phyloP scores from a whole-genome alignment of 2,888 invertebrate species.

The Rotaria socialis region DNA sequence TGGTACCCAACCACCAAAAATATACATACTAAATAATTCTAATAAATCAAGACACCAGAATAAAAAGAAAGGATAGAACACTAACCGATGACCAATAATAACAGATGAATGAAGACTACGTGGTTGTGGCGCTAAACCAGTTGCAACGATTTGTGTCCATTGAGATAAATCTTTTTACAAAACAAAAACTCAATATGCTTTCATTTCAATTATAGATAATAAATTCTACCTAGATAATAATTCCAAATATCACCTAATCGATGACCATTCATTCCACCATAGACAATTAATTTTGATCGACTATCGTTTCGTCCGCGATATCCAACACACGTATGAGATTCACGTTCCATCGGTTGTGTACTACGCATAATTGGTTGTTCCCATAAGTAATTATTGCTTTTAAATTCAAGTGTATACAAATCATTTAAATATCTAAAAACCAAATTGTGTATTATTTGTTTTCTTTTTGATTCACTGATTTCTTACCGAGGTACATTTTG shows the following conservation, averaged over 20 bases:
- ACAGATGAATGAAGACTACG: slow-evolving; percentile 93
- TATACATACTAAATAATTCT: slow-evolving; percentile 75
- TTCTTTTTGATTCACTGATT: not conserved
- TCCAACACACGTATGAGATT: slow-evolving; percentile 91
- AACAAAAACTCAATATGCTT: too few relatives aligned
- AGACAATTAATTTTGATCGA: slow-evolving; percentile 81
- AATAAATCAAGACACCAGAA: not conserved
- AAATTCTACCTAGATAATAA: slow-evolving; percentile 70
- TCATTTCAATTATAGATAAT: too few relatives aligned
- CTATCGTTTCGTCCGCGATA: slow-evolving; percentile 73
- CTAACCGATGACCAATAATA: slow-evolving; percentile 68
- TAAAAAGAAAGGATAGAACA: not conserved
- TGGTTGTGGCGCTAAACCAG: slow-evolving; percentile 74
- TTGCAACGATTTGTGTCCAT: not conserved
- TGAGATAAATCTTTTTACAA: not conserved
- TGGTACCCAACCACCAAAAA: slow-evolving; percentile 99
- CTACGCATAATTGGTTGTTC: slow-evolving; percentile 84
- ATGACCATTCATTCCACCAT: slow-evolving; percentile 92
- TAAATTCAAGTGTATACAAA: slow-evolving; percentile 83
- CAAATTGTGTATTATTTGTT: not conserved
- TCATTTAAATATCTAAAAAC: slow-evolving; percentile 79
- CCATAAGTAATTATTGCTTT: slow-evolving; percentile 76
- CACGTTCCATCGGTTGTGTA: slow-evolving; percentile 67
- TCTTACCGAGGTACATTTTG: slow-evolving; percentile 75
- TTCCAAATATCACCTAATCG: slow-evolving; percentile 95